Conservation (phyloP, 2,888 invertebrate genomes). For the Troides oblongomaculatus region DNA sequence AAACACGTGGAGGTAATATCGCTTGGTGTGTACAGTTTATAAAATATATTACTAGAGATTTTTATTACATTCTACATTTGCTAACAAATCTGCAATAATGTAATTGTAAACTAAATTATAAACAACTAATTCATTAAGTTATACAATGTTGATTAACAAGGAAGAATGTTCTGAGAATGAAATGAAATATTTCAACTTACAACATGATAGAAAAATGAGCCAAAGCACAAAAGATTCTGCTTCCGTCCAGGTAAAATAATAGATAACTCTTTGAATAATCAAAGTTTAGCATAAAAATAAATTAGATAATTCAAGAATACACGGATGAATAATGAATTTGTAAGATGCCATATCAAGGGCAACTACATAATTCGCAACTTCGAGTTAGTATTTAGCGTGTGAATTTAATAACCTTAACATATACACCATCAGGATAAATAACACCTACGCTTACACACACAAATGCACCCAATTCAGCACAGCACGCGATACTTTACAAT, state of each 20-base stretch:
- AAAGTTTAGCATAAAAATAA: too few relatives aligned
- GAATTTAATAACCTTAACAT: conserved; percentile 28
- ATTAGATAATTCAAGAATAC: too few relatives aligned
- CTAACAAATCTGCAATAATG: too few relatives aligned
- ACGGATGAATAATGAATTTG: background rate
- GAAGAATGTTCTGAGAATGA: too few relatives aligned
- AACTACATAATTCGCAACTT: background rate
- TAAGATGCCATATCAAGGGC: background rate
- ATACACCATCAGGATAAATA: conserved; percentile 18
- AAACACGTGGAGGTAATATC: background rate
- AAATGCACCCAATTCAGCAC: conserved; percentile 55
- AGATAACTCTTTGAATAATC: too few relatives aligned
- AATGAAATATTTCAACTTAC: too few relatives aligned
- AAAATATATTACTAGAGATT: background rate
- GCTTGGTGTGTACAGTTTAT: background rate
- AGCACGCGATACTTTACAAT: conserved; percentile 58
- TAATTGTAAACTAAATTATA: too few relatives aligned
- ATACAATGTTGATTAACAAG: too few relatives aligned
- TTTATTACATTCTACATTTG: background rate
- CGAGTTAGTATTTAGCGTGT: conserved; percentile 16
- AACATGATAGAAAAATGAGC: too few relatives aligned
- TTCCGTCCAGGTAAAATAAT: too few relatives aligned
- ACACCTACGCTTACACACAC: conserved; percentile 54
- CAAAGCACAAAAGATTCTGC: too few relatives aligned
- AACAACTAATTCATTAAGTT: too few relatives aligned